phyloP scores from a whole-genome alignment of 2,113 vertebrate species.

The Leucopsar rothschildi region DNA sequence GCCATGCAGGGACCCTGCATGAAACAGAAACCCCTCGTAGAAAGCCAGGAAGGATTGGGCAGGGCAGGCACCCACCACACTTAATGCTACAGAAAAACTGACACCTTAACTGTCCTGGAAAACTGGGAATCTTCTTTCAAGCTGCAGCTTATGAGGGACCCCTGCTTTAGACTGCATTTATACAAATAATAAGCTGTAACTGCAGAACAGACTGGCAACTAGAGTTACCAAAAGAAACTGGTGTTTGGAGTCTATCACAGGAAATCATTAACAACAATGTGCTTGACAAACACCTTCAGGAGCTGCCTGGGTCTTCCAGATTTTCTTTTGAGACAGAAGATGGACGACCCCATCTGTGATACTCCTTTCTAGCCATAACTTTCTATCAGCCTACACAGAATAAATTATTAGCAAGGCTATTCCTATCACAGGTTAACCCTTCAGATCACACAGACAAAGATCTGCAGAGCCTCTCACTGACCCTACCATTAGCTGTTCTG shows the following conservation, averaged over 20 bases:
- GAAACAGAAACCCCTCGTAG: not conserved
- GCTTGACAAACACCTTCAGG: not conserved
- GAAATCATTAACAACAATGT: not conserved
- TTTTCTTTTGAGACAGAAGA: not conserved
- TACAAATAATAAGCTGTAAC: not conserved
- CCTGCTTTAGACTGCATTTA: fast-evolving
- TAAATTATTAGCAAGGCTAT: not conserved
- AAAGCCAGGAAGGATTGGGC: not conserved
- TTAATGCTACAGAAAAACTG: not conserved
- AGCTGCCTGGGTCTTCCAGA: not conserved
- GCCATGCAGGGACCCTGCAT: not conserved
- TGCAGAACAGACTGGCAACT: not conserved
- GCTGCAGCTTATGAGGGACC: not conserved
- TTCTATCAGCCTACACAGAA: not conserved
- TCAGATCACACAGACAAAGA: not conserved
- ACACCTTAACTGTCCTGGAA: not conserved
- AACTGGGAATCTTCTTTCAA: not conserved
- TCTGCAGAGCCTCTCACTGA: not conserved
- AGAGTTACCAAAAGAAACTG: not conserved
- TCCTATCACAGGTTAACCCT: not conserved
- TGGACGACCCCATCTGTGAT: fast-evolving
- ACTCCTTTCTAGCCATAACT: not conserved
- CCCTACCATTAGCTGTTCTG: not conserved
- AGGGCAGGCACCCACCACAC: not conserved
- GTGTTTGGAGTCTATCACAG: not conserved